Evolutionary conservation across 2,888 invertebrate species (phyloP), one percentile per base, ranked within the genome.

Genomic region (Drosophila nigricruria): DNA sequence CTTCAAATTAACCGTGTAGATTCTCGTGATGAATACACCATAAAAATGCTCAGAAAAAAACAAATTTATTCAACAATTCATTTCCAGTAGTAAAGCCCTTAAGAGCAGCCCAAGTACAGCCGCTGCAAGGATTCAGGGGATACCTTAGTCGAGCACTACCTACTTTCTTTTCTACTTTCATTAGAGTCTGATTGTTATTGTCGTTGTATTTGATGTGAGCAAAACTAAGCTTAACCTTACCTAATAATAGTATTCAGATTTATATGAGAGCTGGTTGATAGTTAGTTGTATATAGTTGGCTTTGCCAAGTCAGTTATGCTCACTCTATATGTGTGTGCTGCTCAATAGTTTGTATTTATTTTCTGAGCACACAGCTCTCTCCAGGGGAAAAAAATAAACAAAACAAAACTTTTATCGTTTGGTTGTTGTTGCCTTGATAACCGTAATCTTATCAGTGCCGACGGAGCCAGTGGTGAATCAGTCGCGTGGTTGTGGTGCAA

Each of bases 381-480:
- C 25, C n/a, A 30, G 47, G 27, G n/a, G 5, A 18, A 43, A 56
- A 18, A 50, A 20, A 40, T 16, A 9, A 45, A 32, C 2, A 36
- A 27, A 64, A 58, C 12, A 50, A 20, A 36, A 23, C 12, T 50
- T 14, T 66, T 58, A 62, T 62, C 57, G 20, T 5, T 27, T 3
- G 8, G 25, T 4, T 16, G 23, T n/a, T 16, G 10, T 32, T 16
- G 14, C 4, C 5, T 32, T 23, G 18, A 32, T 50, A 23, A 18
- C 2, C 10, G 42, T 49, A 25, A 74, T 65, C 74, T 74, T 49
- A 74, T 74, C 75, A 25, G n/a, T 12, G 50, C 23, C 53, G 68
- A 74, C 42, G 32, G 18, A 30, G 8, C 36, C 23, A 14, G 8
- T 0, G 34, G 69, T 82, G 77, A 85, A 38, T 80, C 80, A 79